Evolutionary conservation across 2,113 vertebrate species (phyloP), one percentile per base, ranked within the genome.

Genomic region (Callocephalon fimbriatum): DNA sequence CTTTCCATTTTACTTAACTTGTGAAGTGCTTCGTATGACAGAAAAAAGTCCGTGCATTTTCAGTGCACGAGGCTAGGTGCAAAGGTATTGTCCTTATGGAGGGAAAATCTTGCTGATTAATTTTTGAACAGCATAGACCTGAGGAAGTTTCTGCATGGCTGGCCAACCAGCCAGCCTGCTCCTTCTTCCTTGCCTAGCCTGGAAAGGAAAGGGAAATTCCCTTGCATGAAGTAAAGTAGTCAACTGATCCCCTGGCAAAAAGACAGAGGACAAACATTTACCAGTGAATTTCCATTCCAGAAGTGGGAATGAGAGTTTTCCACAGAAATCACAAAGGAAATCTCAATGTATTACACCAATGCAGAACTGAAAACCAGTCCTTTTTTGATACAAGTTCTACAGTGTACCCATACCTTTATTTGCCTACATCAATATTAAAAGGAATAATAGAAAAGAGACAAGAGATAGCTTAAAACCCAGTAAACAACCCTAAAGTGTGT

Each of bases 171-270:
- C 38, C 72, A 90, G 42, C 45, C 63, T 68, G 54, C 42, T 92
- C 78, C 63, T 94, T 88, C 90, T 95, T 73, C 65, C 59, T 80
- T 63, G 35, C n/a, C 59, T 48, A 53, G 58, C 25, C 31, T 66
- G 81, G 90, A 86, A 82, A 75, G 48, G 74, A 94, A 95, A 72
- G 90, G 93, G 95, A 95, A 96, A 95, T 79, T 92, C 90, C 95
- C 90, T 90, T 80, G 37, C 54, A 47, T 74, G 63, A 86, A 93
- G 23, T 47, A 31, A 77, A 45, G 75, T 37, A 73, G 78, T 90
- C 78, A 94, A 90, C 82, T 79, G 85, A 90, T 95, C 14, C 50
- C 42, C 22, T 59, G 82, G 75, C 1, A 7, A 74, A 96, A 90
- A 94, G 58, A 25, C 37, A 85, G 71, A 91, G 62, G 90, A 72